Base-by-base conservation (phyloP, 2,888 invertebrate species). In the Bombylius major region DNA sequence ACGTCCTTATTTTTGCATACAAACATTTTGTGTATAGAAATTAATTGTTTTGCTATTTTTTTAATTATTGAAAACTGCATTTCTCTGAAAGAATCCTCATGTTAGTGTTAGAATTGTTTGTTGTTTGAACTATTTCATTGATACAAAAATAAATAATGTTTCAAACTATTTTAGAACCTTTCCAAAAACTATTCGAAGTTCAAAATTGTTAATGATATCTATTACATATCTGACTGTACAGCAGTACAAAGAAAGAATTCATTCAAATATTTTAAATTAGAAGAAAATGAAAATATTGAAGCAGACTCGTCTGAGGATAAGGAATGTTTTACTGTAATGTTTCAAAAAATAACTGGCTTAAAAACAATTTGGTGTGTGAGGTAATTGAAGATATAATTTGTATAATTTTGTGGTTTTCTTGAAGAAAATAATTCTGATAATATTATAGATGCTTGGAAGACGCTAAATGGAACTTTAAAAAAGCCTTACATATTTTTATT, bases 121-220 rank as follows among this genome's bases (percentile, higher is more conserved):
- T 23, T 23, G 3, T 23, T 23, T 23, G 2, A 23, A 23, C 23
- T 23, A 23, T 23, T 23, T 23, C 23, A 23, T 23, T 23, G 23
- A 23, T 23, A 23, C 1, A 23, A 23, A 23, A 1, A 23, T 23
- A 23, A 23, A 23, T 23, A 23, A 23, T 23, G 23, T 23, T 23
- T 23, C 23, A 23, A 23, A 23, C 23, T 23, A 23, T 23, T 23
- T 23, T 23, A 23, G 23, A 23, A 23, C 23, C 23, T 23, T 23
- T 23, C 23, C 23, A 23, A 23, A 23, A 23, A 23, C 23, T 23
- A 23, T 23, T 23, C 23, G 23, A 23, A 62, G 54, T 60, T 56
- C 53, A 56, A 58, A 49, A 62, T 62, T 14, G 32, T 56, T 5
- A 62, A 62, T 31, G 62, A 62, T 1, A 51, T 52, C 5, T 39